Base-by-base conservation (phyloP, 2,888 invertebrate species). In the Tenthredo notha region DNA sequence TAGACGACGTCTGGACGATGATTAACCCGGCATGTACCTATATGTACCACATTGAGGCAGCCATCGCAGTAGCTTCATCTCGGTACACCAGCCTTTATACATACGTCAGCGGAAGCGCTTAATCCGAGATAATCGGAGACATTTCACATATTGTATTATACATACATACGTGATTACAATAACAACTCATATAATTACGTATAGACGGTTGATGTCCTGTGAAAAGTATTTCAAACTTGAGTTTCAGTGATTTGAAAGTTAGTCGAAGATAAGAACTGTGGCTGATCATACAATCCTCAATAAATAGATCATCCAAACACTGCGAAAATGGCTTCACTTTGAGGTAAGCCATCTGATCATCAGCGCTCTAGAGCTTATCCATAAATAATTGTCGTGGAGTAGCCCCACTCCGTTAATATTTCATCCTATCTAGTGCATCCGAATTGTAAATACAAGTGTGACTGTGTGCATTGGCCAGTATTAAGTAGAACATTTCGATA, bases 71-170 rank as follows among this genome's bases (percentile, higher is more conserved):
- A 40, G 40, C 15, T 29, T 47, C 25, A 77, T 50, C 21, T 74
- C 18, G 40, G 74, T 29, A 77, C 29, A 77, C 7, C 75, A 18
- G 47, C 25, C 25, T 6, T 50, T 50, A n/a, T 18, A 18, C 7
- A 33, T 29, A 50, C 75, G 75, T 50, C 75, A 77, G 37, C 75
- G 75, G 75, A 77, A 77, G 37, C 75, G 75, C 29, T 77, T 77
- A 77, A 77, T 77, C 75, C 50, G 75, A 77, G 75, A 77, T 77
- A 77, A 77, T 50, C 47, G 50, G 25, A 50, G 25, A 47, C 29
- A 29, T n/a, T 72, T 18, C 72, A 77, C 25, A 12, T n/a, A 25
- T 2, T 10, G 40, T 9, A 72, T 6, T 37, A 37, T 4, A 47
- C 3, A 15, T 47, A 3, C 47, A 3, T 47, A 43, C n/a, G 37